These are phyloP conservation scores for Synergus gifuensis DNA, from an alignment of 2,888 invertebrate species.

Conservation along the genomic window DNA sequence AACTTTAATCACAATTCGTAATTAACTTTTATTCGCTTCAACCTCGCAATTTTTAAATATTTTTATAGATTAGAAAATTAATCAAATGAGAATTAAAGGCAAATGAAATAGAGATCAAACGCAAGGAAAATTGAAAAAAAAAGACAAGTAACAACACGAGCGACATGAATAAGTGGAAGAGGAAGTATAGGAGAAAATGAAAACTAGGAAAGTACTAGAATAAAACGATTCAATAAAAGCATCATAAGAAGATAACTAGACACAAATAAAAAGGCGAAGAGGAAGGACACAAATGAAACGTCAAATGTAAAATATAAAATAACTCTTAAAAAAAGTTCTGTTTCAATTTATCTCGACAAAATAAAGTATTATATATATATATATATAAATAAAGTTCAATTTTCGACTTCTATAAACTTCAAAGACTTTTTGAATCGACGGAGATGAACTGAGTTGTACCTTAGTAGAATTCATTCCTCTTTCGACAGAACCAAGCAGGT, in stretches of 20 bases:
- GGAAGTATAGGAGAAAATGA: background rate
- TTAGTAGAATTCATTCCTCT: slow-evolving; percentile 2
- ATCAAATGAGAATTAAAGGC: background rate
- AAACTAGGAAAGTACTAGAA: background rate
- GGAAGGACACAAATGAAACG: background rate
- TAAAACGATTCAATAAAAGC: background rate
- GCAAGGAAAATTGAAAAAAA: background rate
- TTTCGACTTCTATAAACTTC: too few species aligned
- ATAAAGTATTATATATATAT: too few species aligned
- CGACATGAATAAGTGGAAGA: too few species aligned
- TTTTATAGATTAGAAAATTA: background rate
- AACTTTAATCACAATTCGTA: too few species aligned
- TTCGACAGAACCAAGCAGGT: background rate
- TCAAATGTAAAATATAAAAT: background rate
- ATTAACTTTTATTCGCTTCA: too few species aligned
- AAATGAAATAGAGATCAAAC: background rate
- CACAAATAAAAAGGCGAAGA: background rate
- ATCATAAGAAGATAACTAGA: background rate
- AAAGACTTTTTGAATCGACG: too few species aligned
- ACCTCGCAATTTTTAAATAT: background rate
- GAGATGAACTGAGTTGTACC: background rate
- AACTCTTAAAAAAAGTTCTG: background rate
- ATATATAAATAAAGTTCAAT: too few species aligned
- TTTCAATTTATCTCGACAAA: background rate
- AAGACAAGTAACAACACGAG: background rate